Conservation (phyloP, 1,140 invertebrate genomes). For the Dufourea novaeangliae region DNA sequence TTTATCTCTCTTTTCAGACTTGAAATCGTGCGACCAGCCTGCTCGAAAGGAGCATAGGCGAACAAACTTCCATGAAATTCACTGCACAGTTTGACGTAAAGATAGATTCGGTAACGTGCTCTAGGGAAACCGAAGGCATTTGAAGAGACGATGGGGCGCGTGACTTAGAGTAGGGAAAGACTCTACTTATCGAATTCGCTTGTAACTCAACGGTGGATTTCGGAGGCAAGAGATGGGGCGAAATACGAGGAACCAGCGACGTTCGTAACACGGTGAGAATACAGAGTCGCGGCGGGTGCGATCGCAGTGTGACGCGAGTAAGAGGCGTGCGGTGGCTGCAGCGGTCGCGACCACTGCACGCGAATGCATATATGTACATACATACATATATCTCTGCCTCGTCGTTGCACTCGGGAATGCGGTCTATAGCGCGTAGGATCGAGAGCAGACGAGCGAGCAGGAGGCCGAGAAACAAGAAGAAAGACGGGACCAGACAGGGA, state of each 20-base stretch:
- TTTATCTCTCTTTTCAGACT: too few species aligned
- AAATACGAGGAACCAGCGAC: background rate
- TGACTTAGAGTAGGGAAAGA: too few species aligned
- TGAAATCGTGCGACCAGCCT: too few species aligned
- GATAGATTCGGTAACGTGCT: too few species aligned
- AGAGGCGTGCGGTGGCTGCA: slow-evolving; percentile 50
- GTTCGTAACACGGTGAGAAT: slow-evolving; percentile 24
- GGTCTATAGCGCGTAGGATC: slow-evolving; percentile 70
- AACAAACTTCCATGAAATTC: too few species aligned
- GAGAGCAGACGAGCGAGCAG: slow-evolving; percentile 62
- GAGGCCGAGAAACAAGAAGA: slow-evolving; percentile 48
- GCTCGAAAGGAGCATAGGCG: too few species aligned
- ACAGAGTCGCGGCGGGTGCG: slow-evolving; percentile 30
- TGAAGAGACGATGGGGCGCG: too few species aligned
- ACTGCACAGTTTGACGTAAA: too few species aligned
- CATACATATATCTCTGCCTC: slow-evolving; percentile 66
- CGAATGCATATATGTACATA: slow-evolving; percentile 62
- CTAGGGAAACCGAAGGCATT: too few species aligned
- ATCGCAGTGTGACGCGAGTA: slow-evolving; percentile 35
- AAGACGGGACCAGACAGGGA: slow-evolving; percentile 12
- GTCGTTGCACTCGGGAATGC: slow-evolving; percentile 70
- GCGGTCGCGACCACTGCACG: slow-evolving; percentile 63
- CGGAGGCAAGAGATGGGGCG: background rate
- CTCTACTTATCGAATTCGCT: too few species aligned
- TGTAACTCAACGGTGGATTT: too few species aligned